Conservation (phyloP, 2,888 invertebrate genomes). For the Polia nebulosa region DNA sequence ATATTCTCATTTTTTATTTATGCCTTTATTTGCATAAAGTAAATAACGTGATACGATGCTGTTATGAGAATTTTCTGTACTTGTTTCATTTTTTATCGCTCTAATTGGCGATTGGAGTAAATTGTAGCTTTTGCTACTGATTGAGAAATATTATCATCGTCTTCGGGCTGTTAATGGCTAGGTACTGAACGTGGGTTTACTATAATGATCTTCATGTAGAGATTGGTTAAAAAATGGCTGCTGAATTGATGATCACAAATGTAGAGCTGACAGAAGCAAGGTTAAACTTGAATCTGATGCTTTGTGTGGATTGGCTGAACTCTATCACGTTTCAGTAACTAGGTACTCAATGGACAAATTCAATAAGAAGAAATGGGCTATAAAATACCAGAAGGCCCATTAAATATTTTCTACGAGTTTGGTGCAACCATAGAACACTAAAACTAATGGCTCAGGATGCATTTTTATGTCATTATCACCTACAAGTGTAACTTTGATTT, state of each 20-base stretch:
- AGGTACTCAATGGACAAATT: constrained; percentile 3
- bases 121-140: constrained; percentile 27
- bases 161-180: background rate
- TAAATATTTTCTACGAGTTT: constrained; percentile 13
- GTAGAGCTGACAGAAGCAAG: background rate
- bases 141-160: constrained; percentile 4
- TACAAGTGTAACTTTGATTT: constrained; percentile 3
- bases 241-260: background rate
- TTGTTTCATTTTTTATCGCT: constrained; percentile 35
- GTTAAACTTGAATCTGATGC: background rate
- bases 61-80: constrained; percentile 39
- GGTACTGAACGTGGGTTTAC: background rate
- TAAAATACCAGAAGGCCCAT: constrained; percentile 14
- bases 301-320: no score
- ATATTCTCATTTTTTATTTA: constrained; percentile 64
- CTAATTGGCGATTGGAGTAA: constrained; percentile 30
- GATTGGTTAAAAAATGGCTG: no score
- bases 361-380: constrained; percentile 15
- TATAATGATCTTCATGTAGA: background rate
- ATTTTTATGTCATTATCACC: constrained; percentile 18
- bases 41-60: constrained; percentile 55
- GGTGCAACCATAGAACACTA: background rate
- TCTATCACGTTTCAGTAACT: background rate
- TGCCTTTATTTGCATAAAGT: constrained; percentile 61
- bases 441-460: constrained; percentile 1